Evolutionary conservation across 2,888 invertebrate species (phyloP).

Genomic region (Drosophila maculinotata): DNA sequence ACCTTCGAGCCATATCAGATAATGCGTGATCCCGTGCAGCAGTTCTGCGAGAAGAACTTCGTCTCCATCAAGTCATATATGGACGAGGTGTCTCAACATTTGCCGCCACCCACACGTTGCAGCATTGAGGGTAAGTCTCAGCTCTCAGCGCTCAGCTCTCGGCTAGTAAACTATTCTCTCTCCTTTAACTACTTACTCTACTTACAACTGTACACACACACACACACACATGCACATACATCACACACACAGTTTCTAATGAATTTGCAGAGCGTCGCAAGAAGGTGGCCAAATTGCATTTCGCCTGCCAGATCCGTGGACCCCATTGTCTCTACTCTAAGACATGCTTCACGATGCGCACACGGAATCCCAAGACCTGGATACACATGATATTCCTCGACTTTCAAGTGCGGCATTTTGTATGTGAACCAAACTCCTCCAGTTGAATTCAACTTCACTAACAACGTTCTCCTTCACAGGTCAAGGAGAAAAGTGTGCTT

Average conservation of each 20-base stretch:
- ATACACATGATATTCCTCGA: conserved; percentile 98
- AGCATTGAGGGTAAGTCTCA: conserved; percentile 92
- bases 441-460: too few species aligned
- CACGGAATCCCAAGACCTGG: conserved; percentile 94
- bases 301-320: conserved; percentile 93
- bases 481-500: conserved; percentile 90
- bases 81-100: conserved; percentile 92
- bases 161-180: not conserved
- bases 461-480: conserved; percentile 83
- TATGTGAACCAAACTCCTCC: conserved; percentile 65
- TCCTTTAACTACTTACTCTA: conserved; percentile 22
- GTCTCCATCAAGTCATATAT: conserved; percentile 96
- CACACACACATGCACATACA: conserved; percentile 40
- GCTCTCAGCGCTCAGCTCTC: not conserved
- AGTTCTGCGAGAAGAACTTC: conserved; percentile 97
- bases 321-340: conserved; percentile 95
- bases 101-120: conserved; percentile 96
- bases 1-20: conserved; percentile 95
- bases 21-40: conserved; percentile 95
- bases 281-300: conserved; percentile 94
- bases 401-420: conserved; percentile 88
- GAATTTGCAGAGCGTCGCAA: conserved; percentile 90
- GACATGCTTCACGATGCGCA: conserved; percentile 91
- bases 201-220: conserved; percentile 17
- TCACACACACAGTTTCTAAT: conserved; percentile 80